Evolutionary conservation across 2,888 invertebrate genomes (phyloP), one percentile per base, ranked within the genome.

Genomic region (Dasysyrphus tricinctus): DNA sequence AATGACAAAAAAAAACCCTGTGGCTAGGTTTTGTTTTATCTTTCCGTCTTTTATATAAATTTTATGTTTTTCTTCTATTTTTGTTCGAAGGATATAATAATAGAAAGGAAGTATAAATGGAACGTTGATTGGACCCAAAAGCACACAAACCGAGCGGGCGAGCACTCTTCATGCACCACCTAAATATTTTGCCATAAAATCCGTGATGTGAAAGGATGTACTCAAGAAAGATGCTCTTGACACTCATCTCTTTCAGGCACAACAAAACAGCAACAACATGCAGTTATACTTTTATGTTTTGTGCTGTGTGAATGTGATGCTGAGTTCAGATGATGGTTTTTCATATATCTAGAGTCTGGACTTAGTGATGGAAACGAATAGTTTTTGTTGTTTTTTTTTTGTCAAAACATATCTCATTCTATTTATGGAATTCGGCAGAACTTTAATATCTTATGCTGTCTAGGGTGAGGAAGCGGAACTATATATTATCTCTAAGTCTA

Each of bases 41-140:
- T 67, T 29, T 39, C 19, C 14, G 70, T 65, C 51, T 82, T 63
- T 69, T 19, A 54, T 39, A 69, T 39, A 59, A 59, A 19, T 37
- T 59, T 34, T 57, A 19, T 24, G 1, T 57, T 19, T 29, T 59
- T 39, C 12, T 59, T 19, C 39, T 59, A 39, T 37, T 24, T 39
- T 39, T 42, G n/a, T 73, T 67, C 44, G 72, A 34, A 67, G 51
- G 61, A 69, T 69, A 69, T 69, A 69, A 69, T 73, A 54, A 67
- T 67, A 73, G 63, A 49, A 81, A 70, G 76, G 56, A 73, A 63
- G 61, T 72, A 67, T 82, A 67, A 72, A 81, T 76, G 80, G 76
- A 70, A 73, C 69, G 67, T 80, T 76, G 80, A 81, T 81, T 70
- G 67, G 65, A 44, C 57, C 39, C 19, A 65, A 76, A 70, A 51